Percentiles rank a stretch among this genome's conserved stretches.
Conservation (phyloP, 37 sponge, comb jelly and placozoan genomes). For the Oscarella lobularis region DNA sequence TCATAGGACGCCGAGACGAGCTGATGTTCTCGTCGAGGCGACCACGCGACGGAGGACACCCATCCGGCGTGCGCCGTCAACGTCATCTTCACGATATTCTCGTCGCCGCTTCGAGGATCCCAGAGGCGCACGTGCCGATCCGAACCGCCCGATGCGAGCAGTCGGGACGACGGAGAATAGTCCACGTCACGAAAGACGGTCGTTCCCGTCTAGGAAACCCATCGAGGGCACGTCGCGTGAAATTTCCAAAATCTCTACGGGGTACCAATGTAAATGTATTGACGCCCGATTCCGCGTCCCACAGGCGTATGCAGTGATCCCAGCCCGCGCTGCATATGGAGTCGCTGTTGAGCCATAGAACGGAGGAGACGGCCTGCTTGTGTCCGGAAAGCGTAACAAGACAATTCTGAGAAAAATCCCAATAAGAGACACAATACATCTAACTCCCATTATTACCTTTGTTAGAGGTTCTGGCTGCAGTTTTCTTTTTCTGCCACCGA, state of each 20-base stretch:
- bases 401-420: slow-evolving; percentile 2
- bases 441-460: too few species aligned
- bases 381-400: slow-evolving; percentile 59
- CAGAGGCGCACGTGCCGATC: slow-evolving; percentile 60
- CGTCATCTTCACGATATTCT: slow-evolving; percentile 29
- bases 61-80: slow-evolving; percentile 67
- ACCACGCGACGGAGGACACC: slow-evolving; percentile 70
- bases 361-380: slow-evolving; percentile 38
- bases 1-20: slow-evolving; percentile 80
- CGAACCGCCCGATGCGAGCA: slow-evolving; percentile 61
- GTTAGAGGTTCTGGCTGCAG: too few species aligned
- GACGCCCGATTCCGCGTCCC: slow-evolving; percentile 46
- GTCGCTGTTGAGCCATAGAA: slow-evolving; percentile 34
- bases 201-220: slow-evolving; percentile 33
- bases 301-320: slow-evolving; percentile 70
- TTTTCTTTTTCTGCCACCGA: neutral
- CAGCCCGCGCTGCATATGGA: slow-evolving; percentile 53
- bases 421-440: too few species aligned
- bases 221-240: neutral
- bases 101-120: slow-evolving; percentile 42
- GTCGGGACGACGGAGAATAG: neutral
- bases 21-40: slow-evolving; percentile 42
- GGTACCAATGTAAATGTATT: slow-evolving; percentile 57
- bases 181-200: slow-evolving; percentile 50
- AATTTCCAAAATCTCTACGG: neutral